Base-by-base conservation (phyloP, 2,113 vertebrate genomes). In the Merops nubicus region DNA sequence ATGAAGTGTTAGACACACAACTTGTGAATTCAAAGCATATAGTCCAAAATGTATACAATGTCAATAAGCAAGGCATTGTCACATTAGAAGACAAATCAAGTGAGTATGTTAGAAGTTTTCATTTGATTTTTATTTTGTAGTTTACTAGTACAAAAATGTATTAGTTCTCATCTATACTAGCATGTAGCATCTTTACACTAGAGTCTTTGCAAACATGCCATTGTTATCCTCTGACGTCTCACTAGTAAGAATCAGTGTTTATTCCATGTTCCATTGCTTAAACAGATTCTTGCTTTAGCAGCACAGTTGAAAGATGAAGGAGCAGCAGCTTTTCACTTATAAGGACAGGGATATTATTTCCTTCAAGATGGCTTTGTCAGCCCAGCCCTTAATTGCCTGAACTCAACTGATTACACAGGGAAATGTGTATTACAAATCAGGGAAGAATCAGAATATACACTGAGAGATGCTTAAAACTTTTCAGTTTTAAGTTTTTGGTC, bases 51-150 rank as follows among this genome's bases (percentile, higher is more conserved):
- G 98, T 97, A 5, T 98, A 98, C 62, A 98, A 97, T 73, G 97
- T 98, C 74, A 99, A 98, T 97, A 98, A 98, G 54, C 98, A 98
- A 83, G 98, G 98, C 22, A 98, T 98, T 69, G 98, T 99, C 53
- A 97, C 98, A 80, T 97, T 99, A 50, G 98, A 98, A 56, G 98
- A 99, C 88, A 98, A 98, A 95, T 98, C 98, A 96, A 98, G 99
- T 99, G 84, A 98, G 98, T 97, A 45, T 89, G 65, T 59, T 22
- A 40, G 28, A 80, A 33, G 5, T 10, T 76, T 85, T 80, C 1
- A 13, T 65, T 59, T 68, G 26, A 26, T 5, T 56, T 81, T 53
- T 4, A 10, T 59, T 36, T 28, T 88, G 19, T 40, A 5, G 15
- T 59, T 60, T 69, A 43, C 5, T 54, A 15, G 2, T n/a, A 54